Evolutionary conservation across 2,797 vertebrate genomes (phyloP), one percentile per base, ranked within the genome.

Genomic region (Platyrinchus mystaceus): DNA sequence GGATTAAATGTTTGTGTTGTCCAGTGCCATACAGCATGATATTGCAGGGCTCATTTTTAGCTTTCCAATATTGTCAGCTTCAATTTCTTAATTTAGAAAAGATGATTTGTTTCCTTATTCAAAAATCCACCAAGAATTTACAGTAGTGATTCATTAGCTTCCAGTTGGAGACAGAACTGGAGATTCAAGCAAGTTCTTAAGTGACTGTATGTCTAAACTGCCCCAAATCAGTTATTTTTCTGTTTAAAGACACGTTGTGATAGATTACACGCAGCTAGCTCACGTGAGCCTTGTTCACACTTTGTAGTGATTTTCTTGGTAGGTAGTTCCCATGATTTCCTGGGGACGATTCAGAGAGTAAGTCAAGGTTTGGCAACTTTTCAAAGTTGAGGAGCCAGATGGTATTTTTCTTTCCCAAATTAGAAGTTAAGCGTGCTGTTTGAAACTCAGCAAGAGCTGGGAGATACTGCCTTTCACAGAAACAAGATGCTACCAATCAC

Each of bases 371-470:
- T 96, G 96, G 96, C 96, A 96, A 82, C 90, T 96, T 95, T 95
- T 95, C 96, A 96, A 96, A 96, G 95, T 89, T 96, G 88, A 96
- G 91, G 80, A 95, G 91, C 94, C 96, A 96, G 96, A 96, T 96
- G 95, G 96, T 94, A 96, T 96, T 96, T 96, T 96, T 96, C 95
- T 94, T 96, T 95, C 96, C 94, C 86, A 94, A 96, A 96, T 96
- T 96, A 96, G 96, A 95, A 96, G 94, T 96, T 96, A 95, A 96
- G 86, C 56, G 3, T 95, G 87, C 91, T 95, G 94, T 87, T 96
- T 94, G 93, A 93, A 96, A 94, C 91, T 86, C 96, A 95, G 95
- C 85, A 92, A 96, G 95, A 90, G 91, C 86, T 91, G 94, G 93
- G 91, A 96, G 91, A 93, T 96, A 70, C 41, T 91, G 93, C 90